phyloP scores from a whole-genome alignment of 1,140 invertebrate genomes.

The Triops cancriformis region DNA sequence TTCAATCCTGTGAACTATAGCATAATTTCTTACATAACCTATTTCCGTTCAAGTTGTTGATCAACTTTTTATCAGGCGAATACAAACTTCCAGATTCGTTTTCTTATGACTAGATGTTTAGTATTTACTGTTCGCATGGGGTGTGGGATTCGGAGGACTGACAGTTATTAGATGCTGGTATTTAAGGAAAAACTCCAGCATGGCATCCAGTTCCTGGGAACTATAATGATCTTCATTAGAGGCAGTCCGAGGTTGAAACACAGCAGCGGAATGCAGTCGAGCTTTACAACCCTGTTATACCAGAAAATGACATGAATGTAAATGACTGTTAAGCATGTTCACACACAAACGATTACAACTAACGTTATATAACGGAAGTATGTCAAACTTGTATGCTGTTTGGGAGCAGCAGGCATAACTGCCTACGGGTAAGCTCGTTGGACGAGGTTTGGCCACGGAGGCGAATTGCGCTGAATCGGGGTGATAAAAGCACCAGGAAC shows the following conservation, averaged over 20 bases:
- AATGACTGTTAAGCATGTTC: neutral
- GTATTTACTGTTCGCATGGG: neutral
- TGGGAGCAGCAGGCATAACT: constrained; percentile 14
- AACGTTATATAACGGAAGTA: constrained; percentile 19
- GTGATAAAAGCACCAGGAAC: constrained; percentile 73
- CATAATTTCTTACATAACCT: too few relatives aligned
- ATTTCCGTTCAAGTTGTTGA: neutral
- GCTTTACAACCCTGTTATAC: neutral
- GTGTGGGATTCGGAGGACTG: neutral
- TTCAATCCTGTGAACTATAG: too few relatives aligned
- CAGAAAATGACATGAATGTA: neutral
- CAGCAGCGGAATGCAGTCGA: neutral
- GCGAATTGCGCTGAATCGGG: constrained; percentile 35
- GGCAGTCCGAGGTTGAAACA: neutral
- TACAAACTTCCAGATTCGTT: neutral
- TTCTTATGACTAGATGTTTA: neutral
- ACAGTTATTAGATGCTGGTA: neutral
- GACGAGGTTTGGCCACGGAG: neutral
- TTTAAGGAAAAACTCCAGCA: neutral
- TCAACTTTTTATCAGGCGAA: neutral
- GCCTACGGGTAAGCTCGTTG: constrained; percentile 7
- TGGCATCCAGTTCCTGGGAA: neutral
- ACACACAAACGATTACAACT: neutral
- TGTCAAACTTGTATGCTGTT: constrained; percentile 10
- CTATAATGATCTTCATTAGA: neutral